Evolutionary conservation across 2,113 vertebrate genomes (phyloP), one percentile per base, ranked within the genome.

Genomic region (Ammospiza nelsoni): DNA sequence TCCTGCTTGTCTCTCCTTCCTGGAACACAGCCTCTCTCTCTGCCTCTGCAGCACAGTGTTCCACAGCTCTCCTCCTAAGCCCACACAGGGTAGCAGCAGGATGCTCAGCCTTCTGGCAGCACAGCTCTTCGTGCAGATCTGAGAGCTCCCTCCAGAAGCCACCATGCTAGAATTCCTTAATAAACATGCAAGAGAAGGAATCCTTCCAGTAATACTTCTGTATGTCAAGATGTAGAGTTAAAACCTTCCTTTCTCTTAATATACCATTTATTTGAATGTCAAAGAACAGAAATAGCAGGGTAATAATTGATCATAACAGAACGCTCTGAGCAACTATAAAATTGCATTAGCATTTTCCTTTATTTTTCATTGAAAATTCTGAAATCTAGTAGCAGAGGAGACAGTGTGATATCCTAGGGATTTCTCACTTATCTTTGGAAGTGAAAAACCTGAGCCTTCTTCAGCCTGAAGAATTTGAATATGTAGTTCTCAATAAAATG

Each of bases 61-160:
- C 59, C 72, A 65, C 55, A 66, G 46, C 71, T 81, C 62, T 76
- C 66, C 75, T 75, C 69, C 62, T 67, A 27, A 67, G 46, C 9
- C 43, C 78, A 61, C 44, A 61, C 39, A 25, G 6, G 37, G 58
- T 9, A 78, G 69, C 87, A 87, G 93, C 87, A 78, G 81, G 65
- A 59, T 20, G 52, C 41, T 87, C 61, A 82, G 69, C 81, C 63
- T 93, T 58, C 77, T 92, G 96, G 77, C 87, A 93, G 62, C 84
- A 79, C 65, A 92, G 78, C 29, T 89, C 35, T 57, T 54, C 31
- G 8, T 90, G 78, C 82, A 80, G 62, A 85, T 66, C 88, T 73
- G 35, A 65, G 66, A 72, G 58, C 22, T 88, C 54, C 5, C 1
- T 49, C 46, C 62, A 87, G 80, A 92, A 74, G 27, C 29, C 35